Percentiles rank a stretch among this genome's conserved stretches.
phyloP scores from a whole-genome alignment of 64 coral and sea anemone species.

The Astreopora myriophthalma region DNA sequence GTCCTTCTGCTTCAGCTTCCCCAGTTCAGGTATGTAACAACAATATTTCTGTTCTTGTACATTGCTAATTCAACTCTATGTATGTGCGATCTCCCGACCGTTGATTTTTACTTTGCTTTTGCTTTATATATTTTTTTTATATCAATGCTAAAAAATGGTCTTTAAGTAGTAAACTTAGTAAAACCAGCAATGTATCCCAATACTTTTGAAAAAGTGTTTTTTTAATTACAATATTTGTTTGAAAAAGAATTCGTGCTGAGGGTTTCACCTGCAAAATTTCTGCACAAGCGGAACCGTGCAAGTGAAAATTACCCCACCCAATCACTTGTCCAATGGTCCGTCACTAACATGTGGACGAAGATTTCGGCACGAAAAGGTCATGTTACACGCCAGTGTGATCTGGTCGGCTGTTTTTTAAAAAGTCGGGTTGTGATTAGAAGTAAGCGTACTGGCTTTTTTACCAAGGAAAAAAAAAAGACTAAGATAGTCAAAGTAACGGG shows the following conservation, averaged over 20 bases:
- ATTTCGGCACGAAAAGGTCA: neutral
- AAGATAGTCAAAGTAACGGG: neutral
- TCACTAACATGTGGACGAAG: no score
- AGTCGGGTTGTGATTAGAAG: neutral
- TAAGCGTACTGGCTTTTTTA: neutral
- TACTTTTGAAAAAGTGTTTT: no score
- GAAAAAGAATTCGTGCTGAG: neutral
- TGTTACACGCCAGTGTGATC: neutral
- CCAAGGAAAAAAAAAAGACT: neutral
- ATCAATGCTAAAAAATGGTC: no score
- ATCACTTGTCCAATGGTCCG: neutral
- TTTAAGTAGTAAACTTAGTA: no score
- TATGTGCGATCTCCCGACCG: no score
- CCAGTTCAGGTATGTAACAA: no score
- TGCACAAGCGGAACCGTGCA: neutral
- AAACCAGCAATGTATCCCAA: no score
- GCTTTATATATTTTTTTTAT: no score
- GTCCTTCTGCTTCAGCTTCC: no score
- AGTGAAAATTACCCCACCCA: neutral
- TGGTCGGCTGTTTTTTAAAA: neutral
- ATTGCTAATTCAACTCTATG: no score
- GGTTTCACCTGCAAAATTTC: neutral
- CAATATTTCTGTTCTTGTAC: no score
- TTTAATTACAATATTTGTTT: neutral
- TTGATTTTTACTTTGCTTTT: no score